Evolutionary conservation across 2,113 vertebrate species (phyloP), one percentile per base, ranked within the genome.

Genomic region (Sakesphorus luctuosus): DNA sequence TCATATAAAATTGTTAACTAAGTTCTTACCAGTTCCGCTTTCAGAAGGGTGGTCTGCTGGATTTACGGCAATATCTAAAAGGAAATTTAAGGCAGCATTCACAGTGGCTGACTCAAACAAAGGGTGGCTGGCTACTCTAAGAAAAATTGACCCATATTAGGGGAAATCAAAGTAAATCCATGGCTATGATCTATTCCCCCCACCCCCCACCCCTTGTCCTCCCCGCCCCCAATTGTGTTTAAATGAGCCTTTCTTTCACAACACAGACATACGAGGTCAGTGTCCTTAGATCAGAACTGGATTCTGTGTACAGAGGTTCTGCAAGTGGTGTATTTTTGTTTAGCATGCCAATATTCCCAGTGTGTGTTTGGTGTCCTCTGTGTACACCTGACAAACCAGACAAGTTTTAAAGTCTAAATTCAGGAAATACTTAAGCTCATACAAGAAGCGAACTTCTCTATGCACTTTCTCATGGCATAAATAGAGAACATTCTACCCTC

Each of bases 1-100:
- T 18, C 10, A 18, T 46, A 20, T 38, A 8, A 56, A 93, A 62
- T 9, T 69, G 35, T 44, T 93, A 46, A 12, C 36, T 58, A 79
- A 62, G 47, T 73, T 94, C 24, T 73, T 78, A 40, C 28, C 47
- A 50, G 28, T 87, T 83, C 83, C 77, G 78, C 20, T 87, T 83
- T 82, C 52, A 73, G 53, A 67, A 33, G 25, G 6, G 5, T 0
- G 0, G 18, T 44, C 31, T 72, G 5, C 38, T 50, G 59, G 24
- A 55, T 55, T 87, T 82, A 77, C 24, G 58, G 65, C 82, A 87
- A 28, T 40, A 73, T 18, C 28, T 40, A 40, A 67, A 90, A 78
- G 12, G 52, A 77, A 28, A 35, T 67, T 49, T 61, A 77, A 35
- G 33, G 35, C 10, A 26, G 5, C 61, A 12, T 50, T 78, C 36